A percentile compares a stretch with the other conserved stretches of the same genome.
Evolutionary conservation across 2,888 invertebrate species (phyloP).

Genomic region (Drosophila acutilabella): DNA sequence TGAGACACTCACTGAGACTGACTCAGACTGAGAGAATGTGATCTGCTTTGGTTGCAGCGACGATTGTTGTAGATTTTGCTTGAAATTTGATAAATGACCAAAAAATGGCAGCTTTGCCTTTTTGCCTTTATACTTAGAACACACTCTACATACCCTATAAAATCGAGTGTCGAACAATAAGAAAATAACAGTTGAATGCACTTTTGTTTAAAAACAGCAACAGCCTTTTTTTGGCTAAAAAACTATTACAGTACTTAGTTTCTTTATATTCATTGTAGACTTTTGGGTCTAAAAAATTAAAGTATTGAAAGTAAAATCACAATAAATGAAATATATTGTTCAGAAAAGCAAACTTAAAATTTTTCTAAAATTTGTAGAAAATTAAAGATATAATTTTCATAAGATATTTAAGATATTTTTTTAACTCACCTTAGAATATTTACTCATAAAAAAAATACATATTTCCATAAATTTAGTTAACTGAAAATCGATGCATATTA

Average conservation of each 20-base stretch:
- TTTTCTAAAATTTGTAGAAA: no score
- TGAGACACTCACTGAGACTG: slow-evolving; percentile 11
- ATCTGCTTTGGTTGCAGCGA: slow-evolving; percentile 66
- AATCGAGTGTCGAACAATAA: background rate
- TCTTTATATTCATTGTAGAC: no score
- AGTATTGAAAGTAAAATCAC: no score
- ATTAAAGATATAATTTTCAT: no score
- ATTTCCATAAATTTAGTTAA: no score
- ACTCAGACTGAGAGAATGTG: slow-evolving; percentile 42
- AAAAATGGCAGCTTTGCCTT: slow-evolving; percentile 38
- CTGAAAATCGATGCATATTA: background rate
- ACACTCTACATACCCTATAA: slow-evolving; percentile 8
- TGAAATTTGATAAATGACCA: slow-evolving; percentile 80
- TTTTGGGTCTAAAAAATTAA: no score
- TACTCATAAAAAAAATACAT: background rate
- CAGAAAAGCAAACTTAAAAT: no score
- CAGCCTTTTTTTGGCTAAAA: background rate
- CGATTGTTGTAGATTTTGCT: slow-evolving; percentile 56
- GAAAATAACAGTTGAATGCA: background rate
- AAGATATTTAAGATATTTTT: no score
- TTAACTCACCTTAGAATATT: no score
- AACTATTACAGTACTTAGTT: background rate
- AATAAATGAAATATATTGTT: no score
- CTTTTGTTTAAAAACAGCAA: background rate
- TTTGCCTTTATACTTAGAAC: background rate